A percentile compares a stretch with the other conserved stretches of the same genome.
These are phyloP conservation scores for Trachelipus rathkii DNA, from an alignment of 1,140 invertebrate genomes.

Conservation along the genomic window DNA sequence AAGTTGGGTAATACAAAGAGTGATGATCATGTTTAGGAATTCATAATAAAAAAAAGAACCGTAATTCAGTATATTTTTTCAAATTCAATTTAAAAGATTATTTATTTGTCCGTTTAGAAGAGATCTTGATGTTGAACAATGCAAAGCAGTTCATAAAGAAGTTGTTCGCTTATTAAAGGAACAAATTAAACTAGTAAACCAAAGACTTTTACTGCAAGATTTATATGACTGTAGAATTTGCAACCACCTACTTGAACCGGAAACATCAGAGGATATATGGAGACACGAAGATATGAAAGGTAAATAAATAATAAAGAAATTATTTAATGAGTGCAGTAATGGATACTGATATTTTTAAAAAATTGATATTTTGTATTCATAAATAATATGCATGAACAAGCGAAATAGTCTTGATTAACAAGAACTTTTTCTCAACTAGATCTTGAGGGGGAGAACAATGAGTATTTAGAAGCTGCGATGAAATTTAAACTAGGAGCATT, in stretches of 20 bases:
- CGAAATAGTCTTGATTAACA: too few relatives aligned
- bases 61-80: too few relatives aligned
- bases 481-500: conserved; percentile 65
- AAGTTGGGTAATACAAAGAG: too few relatives aligned
- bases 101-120: conserved; percentile 30
- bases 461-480: conserved; percentile 54
- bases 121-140: conserved; percentile 48
- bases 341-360: too few relatives aligned
- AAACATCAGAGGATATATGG: conserved; percentile 60
- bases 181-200: conserved; percentile 67
- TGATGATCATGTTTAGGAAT: too few relatives aligned
- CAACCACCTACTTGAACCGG: conserved; percentile 64
- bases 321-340: too few relatives aligned
- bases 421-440: conserved; percentile 41
- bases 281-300: conserved; percentile 46
- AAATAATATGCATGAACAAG: too few relatives aligned
- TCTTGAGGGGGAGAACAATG: conserved; percentile 44
- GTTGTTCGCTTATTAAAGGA: conserved; percentile 58
- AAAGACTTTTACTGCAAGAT: conserved; percentile 65
- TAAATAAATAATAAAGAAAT: background rate
- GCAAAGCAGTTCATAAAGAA: conserved; percentile 56
- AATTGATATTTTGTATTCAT: too few relatives aligned
- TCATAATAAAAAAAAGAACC: too few relatives aligned
- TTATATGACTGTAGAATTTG: conserved; percentile 68
- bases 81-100: too few relatives aligned